phyloP scores from a whole-genome alignment of 2,797 vertebrate species.

The Todus mexicanus region DNA sequence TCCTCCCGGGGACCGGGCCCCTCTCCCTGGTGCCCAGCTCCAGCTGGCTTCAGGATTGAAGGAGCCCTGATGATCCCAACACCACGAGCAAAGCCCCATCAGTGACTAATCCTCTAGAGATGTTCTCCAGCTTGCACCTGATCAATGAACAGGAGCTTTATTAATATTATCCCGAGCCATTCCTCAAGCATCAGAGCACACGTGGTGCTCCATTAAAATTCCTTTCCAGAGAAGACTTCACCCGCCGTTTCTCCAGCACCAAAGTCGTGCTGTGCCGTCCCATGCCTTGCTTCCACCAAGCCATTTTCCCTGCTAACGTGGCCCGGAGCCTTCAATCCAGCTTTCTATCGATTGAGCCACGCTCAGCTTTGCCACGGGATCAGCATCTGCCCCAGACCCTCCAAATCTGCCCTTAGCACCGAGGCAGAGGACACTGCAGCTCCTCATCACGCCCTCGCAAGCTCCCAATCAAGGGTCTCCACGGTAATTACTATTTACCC shows the following conservation, averaged over 20 bases:
- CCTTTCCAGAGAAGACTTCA: neutral
- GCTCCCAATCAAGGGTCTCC: accelerated
- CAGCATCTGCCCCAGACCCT: neutral
- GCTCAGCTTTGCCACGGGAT: neutral
- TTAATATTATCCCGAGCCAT: accelerated
- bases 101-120: neutral
- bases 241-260: accelerated
- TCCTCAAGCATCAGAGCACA: neutral
- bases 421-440: neutral
- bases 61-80: neutral
- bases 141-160: neutral
- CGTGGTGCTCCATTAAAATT: accelerated
- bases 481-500: neutral
- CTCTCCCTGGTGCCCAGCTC: neutral
- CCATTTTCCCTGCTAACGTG: neutral
- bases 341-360: neutral
- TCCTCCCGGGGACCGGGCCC: neutral
- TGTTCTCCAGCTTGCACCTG: neutral
- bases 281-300: neutral
- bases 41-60: neutral
- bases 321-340: neutral
- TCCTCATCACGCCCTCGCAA: accelerated
- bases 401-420: neutral
- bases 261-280: neutral
- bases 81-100: neutral